phyloP scores from a whole-genome alignment of 1,140 invertebrate species.

The Dendroctonus ponderosae region DNA sequence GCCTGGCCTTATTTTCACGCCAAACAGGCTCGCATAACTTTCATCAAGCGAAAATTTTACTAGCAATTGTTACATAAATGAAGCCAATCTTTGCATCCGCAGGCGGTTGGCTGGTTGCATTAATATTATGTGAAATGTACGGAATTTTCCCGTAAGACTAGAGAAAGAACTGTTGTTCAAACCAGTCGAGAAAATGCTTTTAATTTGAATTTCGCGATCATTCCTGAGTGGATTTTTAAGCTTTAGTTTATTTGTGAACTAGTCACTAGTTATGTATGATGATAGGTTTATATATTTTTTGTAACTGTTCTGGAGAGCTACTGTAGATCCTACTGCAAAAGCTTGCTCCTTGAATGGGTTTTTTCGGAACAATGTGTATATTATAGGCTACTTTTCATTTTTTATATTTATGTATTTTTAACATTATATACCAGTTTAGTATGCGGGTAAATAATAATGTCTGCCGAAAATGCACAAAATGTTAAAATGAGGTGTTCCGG shows the following conservation, averaged over 20 bases:
- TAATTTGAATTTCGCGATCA: no score
- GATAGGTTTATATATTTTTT: background rate
- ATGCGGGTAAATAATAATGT: background rate
- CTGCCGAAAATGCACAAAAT: no score
- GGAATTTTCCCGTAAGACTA: background rate
- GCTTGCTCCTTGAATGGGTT: background rate
- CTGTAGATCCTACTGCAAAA: background rate
- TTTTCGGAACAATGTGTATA: background rate
- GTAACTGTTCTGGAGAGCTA: background rate
- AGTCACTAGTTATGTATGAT: constrained; percentile 5
- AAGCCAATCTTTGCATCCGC: no score
- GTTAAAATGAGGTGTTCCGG: no score
- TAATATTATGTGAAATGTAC: background rate
- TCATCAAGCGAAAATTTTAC: no score
- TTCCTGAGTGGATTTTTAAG: background rate
- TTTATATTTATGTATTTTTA: background rate
- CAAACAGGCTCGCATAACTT: no score
- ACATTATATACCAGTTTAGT: background rate
- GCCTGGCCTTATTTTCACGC: no score
- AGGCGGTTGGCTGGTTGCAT: background rate
- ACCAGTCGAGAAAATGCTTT: no score
- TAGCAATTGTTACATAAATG: no score
- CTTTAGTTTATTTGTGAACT: background rate
- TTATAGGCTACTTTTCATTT: background rate
- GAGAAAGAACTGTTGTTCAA: background rate